Conservation (phyloP, 2,888 invertebrate species). For the Aphodius granarius region DNA sequence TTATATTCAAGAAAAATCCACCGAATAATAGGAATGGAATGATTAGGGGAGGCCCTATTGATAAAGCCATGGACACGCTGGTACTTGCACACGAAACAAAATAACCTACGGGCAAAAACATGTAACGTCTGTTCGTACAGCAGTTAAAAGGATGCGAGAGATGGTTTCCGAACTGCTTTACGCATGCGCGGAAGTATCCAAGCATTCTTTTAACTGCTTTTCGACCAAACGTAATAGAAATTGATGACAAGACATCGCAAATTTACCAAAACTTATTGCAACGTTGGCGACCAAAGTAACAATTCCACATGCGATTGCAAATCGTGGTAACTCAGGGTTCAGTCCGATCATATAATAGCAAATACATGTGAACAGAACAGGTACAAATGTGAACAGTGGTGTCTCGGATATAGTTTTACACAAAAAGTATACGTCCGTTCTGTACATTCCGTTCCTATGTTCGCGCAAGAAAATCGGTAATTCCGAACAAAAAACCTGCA, state of each 20-base stretch:
- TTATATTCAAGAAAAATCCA: conserved; percentile 91
- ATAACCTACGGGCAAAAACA: conserved; percentile 69
- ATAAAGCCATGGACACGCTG: conserved; percentile 84
- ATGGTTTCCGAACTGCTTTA: no score
- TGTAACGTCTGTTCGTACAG: no score
- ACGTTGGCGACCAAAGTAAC: conserved; percentile 85
- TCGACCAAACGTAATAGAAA: conserved; percentile 31
- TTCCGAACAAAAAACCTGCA: conserved; percentile 86
- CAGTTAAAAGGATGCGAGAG: no score
- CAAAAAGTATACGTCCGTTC: conserved; percentile 88
- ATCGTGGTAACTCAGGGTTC: conserved; percentile 67
- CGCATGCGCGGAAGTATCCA: no score
- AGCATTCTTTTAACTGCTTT: no score
- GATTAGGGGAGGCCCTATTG: conserved; percentile 88
- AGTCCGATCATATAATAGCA: conserved; percentile 90
- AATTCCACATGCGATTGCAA: conserved; percentile 74
- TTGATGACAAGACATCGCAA: conserved; percentile 30
- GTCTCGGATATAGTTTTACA: conserved; percentile 89
- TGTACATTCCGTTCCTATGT: conserved; percentile 87
- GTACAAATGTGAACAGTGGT: conserved; percentile 82
- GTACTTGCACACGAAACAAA: conserved; percentile 85
- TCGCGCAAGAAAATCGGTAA: conserved; percentile 88
- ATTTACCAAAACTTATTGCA: conserved; percentile 82
- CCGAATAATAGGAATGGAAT: conserved; percentile 95
- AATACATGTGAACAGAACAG: conserved; percentile 78